Base-by-base conservation (phyloP, 2,113 vertebrate genomes). In the Scatophagus argus region DNA sequence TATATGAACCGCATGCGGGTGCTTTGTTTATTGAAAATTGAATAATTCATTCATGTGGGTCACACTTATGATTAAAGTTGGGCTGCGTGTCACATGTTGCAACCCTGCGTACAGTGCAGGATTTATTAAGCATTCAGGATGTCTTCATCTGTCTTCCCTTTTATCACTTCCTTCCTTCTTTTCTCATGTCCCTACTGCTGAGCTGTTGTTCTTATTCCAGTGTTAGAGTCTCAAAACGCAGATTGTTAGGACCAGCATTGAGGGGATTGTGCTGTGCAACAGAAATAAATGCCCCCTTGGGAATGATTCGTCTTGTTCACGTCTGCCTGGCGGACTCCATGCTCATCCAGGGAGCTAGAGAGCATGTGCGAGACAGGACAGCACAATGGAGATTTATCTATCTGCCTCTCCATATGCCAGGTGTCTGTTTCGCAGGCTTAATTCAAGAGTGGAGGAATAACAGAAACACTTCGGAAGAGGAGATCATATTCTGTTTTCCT, bases 251-350 rank as follows among this genome's bases (percentile, higher is more conserved):
- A 87, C 81, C 77, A 49, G 90, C 89, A 87, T 88, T 83, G 81
- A 90, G 83, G 91, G 83, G 77, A 77, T 84, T 60, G 90, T 83
- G 86, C 64, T 38, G 76, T 77, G 81, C 81, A 70, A 78, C 88
- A 62, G 84, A 88, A 93, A 92, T 92, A 94, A 94, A 94, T 82
- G 86, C 82, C 76, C 93, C 84, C 81, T 43, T 41, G 93, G 91
- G 93, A 93, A 88, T 76, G 82, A 94, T 93, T 88, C 41, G 80
- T 94, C 93, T 94, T 92, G 79, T 89, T 92, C 83, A 62, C 27
- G 84, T 89, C 85, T 80, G 85, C 73, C 73, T 69, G 54, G 55
- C 39, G 51, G 82, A 83, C 83, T 84, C 74, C 77, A 3, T 12
- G 65, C 72, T 82, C 79, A 64, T 83, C 83, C 63, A 10, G 72